Conservation (phyloP, 2,888 invertebrate species). For the Embidobia sp. region DNA sequence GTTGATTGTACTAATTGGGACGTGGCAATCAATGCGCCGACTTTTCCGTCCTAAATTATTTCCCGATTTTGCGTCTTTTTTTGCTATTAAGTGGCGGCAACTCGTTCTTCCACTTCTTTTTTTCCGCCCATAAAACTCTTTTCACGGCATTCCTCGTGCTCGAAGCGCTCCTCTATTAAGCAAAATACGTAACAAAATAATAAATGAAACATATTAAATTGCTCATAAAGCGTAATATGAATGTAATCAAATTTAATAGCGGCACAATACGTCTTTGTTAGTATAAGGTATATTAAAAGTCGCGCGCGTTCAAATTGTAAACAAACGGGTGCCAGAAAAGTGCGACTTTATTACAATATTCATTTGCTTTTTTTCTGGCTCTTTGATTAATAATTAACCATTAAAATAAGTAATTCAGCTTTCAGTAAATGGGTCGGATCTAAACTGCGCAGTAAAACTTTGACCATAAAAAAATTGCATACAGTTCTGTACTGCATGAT, state of each 20-base stretch:
- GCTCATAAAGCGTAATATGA: conserved; percentile 9
- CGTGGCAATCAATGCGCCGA: conserved; percentile 35
- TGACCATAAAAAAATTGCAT: too few species aligned
- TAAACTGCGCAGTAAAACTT: too few species aligned
- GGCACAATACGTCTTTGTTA: conserved; percentile 16
- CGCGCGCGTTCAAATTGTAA: conserved; percentile 17
- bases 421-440: too few species aligned
- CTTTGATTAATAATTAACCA: conserved; percentile 1
- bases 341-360: not conserved
- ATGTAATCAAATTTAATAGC: conserved; percentile 26
- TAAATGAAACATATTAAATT: conserved; percentile 24
- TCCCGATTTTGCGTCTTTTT: conserved; percentile 7
- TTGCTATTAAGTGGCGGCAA: conserved; percentile 10
- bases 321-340: conserved; percentile 2
- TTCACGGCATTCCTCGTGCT: not conserved
- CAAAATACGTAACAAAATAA: conserved; percentile 11
- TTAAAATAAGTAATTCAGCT: too few species aligned
- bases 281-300: conserved; percentile 16
- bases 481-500: too few species aligned
- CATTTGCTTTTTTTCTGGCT: not conserved
- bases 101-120: not conserved
- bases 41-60: conserved; percentile 23
- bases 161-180: not conserved
- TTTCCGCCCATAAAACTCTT: not conserved
- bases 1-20: conserved; percentile 42